phyloP scores from a whole-genome alignment of 2,888 invertebrate species.

The Hemaris fuciformis region DNA sequence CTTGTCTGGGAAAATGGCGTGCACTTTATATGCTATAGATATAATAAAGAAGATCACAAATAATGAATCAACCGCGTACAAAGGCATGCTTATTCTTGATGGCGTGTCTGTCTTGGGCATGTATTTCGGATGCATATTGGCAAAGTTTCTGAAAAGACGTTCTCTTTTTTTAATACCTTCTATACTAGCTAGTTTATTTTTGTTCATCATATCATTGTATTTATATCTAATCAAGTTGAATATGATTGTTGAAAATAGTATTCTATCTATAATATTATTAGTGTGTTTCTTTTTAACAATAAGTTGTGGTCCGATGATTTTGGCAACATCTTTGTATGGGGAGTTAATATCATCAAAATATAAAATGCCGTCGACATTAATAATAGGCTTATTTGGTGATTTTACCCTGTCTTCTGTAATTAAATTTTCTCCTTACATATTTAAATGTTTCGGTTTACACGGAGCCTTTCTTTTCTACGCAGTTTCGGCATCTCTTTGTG shows the following conservation, averaged over 20 bases:
- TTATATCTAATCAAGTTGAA: slow-evolving; percentile 7
- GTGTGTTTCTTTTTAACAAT: background rate
- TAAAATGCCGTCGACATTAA: background rate
- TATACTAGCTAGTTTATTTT: background rate
- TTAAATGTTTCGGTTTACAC: background rate
- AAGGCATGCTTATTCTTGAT: slow-evolving; percentile 34
- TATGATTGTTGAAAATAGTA: background rate
- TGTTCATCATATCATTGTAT: slow-evolving; percentile 12
- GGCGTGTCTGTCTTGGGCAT: slow-evolving; percentile 28
- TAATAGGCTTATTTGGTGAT: background rate
- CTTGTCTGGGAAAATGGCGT: slow-evolving; percentile 31
- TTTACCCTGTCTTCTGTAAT: background rate
- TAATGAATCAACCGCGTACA: slow-evolving; percentile 27
- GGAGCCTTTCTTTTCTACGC: background rate
- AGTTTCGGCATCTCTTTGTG: background rate
- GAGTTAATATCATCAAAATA: slow-evolving; percentile 11
- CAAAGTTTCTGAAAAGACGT: slow-evolving; percentile 21
- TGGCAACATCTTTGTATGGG: slow-evolving; percentile 19
- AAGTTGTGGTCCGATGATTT: background rate
- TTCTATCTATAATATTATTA: slow-evolving; percentile 2
- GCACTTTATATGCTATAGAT: slow-evolving; percentile 30
- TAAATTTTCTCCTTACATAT: slow-evolving; percentile 1
- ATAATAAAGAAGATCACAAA: slow-evolving; percentile 29
- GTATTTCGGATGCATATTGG: slow-evolving; percentile 24
- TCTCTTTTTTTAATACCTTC: background rate